phyloP scores from a whole-genome alignment of 2,888 invertebrate genomes.

The Athalia circularis region DNA sequence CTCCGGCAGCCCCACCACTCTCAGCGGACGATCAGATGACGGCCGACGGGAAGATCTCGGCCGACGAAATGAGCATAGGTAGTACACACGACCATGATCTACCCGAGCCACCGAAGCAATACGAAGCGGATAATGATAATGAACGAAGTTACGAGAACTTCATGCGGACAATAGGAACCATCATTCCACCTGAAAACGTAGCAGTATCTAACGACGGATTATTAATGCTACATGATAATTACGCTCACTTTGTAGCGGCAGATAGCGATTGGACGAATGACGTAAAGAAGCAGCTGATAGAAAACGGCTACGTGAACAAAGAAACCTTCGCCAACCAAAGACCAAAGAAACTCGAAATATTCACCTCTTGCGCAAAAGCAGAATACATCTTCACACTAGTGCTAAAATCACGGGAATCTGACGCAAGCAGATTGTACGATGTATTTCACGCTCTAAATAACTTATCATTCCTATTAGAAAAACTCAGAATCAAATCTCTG shows the following conservation, averaged over 20 bases:
- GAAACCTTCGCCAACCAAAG: too few species aligned
- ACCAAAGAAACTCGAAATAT: too few species aligned
- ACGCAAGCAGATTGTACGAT: neutral
- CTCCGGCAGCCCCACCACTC: neutral
- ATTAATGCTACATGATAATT: neutral
- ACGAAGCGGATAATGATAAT: neutral
- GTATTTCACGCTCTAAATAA: neutral
- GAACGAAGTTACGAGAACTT: neutral
- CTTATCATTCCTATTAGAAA: too few species aligned
- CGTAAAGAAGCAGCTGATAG: too few species aligned
- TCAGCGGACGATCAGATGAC: neutral
- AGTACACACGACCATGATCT: neutral
- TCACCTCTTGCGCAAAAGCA: too few species aligned
- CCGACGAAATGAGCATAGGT: too few species aligned
- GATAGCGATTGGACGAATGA: neutral
- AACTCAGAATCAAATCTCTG: too few species aligned
- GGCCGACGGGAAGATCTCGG: neutral
- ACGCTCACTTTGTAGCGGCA: neutral
- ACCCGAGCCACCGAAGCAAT: neutral
- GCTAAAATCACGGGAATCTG: neutral
- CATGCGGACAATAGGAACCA: neutral
- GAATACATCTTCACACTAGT: neutral
- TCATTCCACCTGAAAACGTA: neutral
- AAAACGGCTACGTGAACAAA: too few species aligned
- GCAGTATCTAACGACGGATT: neutral